Conservation (phyloP, 1,140 invertebrate species). For the Teleogryllus occipitalis region DNA sequence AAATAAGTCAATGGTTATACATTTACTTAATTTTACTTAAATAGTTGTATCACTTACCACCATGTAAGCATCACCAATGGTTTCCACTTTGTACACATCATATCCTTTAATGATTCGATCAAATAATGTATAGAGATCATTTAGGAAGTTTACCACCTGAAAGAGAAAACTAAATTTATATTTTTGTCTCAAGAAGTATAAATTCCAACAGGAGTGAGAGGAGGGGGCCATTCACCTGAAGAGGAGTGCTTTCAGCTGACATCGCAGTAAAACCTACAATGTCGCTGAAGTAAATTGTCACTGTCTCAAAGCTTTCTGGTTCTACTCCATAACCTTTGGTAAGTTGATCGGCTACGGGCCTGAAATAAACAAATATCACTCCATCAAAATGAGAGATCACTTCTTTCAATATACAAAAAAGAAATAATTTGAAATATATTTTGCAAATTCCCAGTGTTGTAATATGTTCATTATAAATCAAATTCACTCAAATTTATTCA, state of each 20-base stretch:
- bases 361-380: conserved; percentile 35
- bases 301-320: conserved; percentile 88
- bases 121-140: conserved; percentile 91
- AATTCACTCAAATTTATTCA: too few species aligned
- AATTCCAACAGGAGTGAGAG: too few species aligned
- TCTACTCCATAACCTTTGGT: conserved; percentile 83
- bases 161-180: conserved; percentile 21
- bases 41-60: conserved; percentile 52
- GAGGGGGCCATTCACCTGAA: conserved; percentile 49
- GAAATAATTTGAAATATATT: too few species aligned
- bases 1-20: too few species aligned
- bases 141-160: conserved; percentile 89
- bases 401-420: too few species aligned
- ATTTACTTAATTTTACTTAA: too few species aligned
- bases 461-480: too few species aligned
- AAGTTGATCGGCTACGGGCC: conserved; percentile 72
- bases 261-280: conserved; percentile 97
- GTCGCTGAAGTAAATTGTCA: conserved; percentile 96
- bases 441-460: too few species aligned
- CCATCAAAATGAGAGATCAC: too few species aligned
- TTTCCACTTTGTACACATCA: conserved; percentile 96
- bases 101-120: conserved; percentile 89
- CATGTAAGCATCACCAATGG: conserved; percentile 89
- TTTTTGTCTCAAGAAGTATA: background rate
- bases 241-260: conserved; percentile 88